phyloP scores from a whole-genome alignment of 1,140 invertebrate genomes.

The Polypedilum vanderplanki region DNA sequence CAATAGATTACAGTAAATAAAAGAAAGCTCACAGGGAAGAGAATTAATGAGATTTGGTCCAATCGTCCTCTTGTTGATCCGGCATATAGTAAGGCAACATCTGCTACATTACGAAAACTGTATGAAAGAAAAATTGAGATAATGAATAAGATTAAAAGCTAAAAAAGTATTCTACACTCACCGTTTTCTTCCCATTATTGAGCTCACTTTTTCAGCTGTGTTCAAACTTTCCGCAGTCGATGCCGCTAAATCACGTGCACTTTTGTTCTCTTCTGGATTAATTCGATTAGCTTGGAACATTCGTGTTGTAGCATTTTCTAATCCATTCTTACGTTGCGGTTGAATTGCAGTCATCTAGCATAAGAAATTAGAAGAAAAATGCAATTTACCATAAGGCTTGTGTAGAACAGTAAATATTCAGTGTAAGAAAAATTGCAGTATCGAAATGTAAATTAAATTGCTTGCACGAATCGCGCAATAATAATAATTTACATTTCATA shows the following conservation, averaged over 20 bases:
- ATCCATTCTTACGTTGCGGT: slow-evolving; percentile 30
- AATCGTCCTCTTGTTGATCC: slow-evolving; percentile 51
- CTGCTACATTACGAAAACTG: slow-evolving; percentile 44
- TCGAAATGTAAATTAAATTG: background rate
- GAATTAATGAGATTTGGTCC: slow-evolving; percentile 53
- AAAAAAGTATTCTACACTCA: slow-evolving; percentile 31
- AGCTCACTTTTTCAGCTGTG: slow-evolving; percentile 39
- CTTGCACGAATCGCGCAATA: no score
- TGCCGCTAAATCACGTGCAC: background rate
- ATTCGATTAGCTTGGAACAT: slow-evolving; percentile 29
- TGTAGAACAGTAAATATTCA: no score
- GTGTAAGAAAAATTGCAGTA: background rate
- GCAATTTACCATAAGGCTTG: no score
- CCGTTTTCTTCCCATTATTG: slow-evolving; percentile 37
- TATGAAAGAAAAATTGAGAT: slow-evolving; percentile 25
- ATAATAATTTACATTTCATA: slow-evolving; percentile 21
- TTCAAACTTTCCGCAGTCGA: slow-evolving; percentile 36
- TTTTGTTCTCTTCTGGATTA: slow-evolving; percentile 29
- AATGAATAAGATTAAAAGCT: no score
- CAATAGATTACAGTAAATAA: slow-evolving; percentile 62
- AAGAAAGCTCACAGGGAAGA: slow-evolving; percentile 62
- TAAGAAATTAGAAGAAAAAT: background rate
- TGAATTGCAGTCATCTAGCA: slow-evolving; percentile 16
- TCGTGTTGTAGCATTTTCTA: slow-evolving; percentile 30
- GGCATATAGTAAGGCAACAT: slow-evolving; percentile 50